These are phyloP conservation scores for Hiodon alosoides DNA, from an alignment of 2,113 vertebrate species.

Conservation along the genomic window DNA sequence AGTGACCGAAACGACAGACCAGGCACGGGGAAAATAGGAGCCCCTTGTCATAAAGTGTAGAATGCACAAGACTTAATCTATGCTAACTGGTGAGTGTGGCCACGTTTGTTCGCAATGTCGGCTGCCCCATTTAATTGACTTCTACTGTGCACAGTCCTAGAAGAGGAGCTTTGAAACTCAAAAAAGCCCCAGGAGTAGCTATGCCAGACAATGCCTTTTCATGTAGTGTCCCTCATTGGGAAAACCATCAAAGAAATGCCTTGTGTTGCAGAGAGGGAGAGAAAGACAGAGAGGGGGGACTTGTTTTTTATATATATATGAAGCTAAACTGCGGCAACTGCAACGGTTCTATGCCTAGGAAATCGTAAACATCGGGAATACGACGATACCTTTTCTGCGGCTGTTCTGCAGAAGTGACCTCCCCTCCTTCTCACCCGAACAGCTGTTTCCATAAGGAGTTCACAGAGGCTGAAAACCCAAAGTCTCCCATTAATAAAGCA, in stretches of 20 bases:
- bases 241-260: conserved; percentile 34
- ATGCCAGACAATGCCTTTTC: conserved; percentile 24
- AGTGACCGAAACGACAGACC: conserved; percentile 1
- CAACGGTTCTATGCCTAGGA: neutral
- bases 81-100: conserved; percentile 2
- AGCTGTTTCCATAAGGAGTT: conserved; percentile 2
- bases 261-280: conserved; percentile 1
- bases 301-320: no score
- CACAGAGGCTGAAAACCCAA: conserved; percentile 20
- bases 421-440: conserved; percentile 3
- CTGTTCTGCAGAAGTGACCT: conserved; percentile 1
- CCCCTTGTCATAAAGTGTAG: neutral
- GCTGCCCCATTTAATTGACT: conserved; percentile 13
- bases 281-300: neutral
- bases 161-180: neutral
- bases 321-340: no score
- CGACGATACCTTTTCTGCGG: neutral
- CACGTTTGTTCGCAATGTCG: neutral
- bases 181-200: conserved; percentile 13
- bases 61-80: conserved; percentile 6
- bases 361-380: neutral
- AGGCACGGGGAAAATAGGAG: neutral
- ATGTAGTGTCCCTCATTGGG: conserved; percentile 16
- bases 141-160: neutral
- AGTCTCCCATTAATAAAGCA: conserved; percentile 48